These are phyloP conservation scores for Garrulus glandarius DNA, from an alignment of 2,797 vertebrate species.

Conservation along the genomic window DNA sequence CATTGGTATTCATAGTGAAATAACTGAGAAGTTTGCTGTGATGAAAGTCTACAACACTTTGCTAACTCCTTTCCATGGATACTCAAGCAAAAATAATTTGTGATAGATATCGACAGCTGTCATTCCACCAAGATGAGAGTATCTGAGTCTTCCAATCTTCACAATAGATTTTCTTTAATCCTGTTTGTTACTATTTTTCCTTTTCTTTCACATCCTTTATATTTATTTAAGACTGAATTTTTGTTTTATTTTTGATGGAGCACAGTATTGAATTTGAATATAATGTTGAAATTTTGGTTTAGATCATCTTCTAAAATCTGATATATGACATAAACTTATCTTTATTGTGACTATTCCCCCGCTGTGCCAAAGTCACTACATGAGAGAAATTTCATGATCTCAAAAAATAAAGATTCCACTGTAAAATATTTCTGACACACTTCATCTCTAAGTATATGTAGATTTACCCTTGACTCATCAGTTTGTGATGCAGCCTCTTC, in stretches of 20 bases:
- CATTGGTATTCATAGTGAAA: not conserved
- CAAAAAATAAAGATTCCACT: not conserved
- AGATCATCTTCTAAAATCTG: not conserved
- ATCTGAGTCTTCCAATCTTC: not conserved
- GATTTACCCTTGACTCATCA: not conserved
- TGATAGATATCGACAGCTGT: not conserved
- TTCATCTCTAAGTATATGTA: not conserved
- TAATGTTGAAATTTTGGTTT: not conserved
- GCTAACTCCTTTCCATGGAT: not conserved
- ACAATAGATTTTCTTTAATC: not conserved
- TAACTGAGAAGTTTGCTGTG: not conserved
- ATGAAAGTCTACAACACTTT: not conserved
- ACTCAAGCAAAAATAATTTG: not conserved
- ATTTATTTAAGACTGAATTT: not conserved
- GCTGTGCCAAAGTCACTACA: not conserved
- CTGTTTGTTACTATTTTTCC: not conserved
- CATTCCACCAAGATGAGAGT: not conserved
- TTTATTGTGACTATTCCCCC: not conserved
- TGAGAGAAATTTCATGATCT: not conserved
- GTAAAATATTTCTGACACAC: not conserved
- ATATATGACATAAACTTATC: not conserved
- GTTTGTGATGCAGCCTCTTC: not conserved
- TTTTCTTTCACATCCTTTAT: not conserved
- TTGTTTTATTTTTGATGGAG: not conserved
- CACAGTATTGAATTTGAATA: not conserved